Percentiles rank a stretch among this genome's conserved stretches.
These are phyloP conservation scores for Axea sp. DNA, from an alignment of 2,888 invertebrate species.

Conservation along the genomic window DNA sequence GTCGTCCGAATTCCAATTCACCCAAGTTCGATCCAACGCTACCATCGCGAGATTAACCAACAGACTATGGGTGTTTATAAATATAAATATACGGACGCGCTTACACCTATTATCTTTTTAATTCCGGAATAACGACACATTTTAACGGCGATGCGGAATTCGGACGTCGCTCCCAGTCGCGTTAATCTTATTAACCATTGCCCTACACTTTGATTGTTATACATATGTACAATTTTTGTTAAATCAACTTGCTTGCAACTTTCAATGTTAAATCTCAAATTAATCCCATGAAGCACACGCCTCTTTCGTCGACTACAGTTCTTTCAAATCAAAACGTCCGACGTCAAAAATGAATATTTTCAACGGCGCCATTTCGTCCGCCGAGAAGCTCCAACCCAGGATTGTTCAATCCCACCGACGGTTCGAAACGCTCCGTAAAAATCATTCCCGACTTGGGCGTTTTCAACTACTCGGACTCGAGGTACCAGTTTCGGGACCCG, in stretches of 20 bases:
- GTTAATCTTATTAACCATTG: constrained; percentile 14
- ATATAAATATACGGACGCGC: constrained; percentile 14
- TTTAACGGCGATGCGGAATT: neutral
- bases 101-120: neutral
- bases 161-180: constrained; percentile 4
- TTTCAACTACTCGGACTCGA: too few relatives aligned
- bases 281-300: constrained; percentile 7
- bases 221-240: constrained; percentile 37
- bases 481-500: too few relatives aligned
- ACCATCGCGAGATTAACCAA: constrained; percentile 2
- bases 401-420: too few relatives aligned
- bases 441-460: too few relatives aligned
- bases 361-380: too few relatives aligned
- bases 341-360: too few relatives aligned
- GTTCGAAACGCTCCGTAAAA: too few relatives aligned
- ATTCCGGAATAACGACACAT: neutral
- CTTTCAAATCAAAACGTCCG: too few relatives aligned
- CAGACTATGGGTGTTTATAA: constrained; percentile 5
- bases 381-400: too few relatives aligned
- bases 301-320: neutral
- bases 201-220: constrained; percentile 39
- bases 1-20: constrained; percentile 7
- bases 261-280: neutral
- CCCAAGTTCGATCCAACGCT: neutral
- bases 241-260: neutral